Evolutionary conservation across 2,888 invertebrate genomes (phyloP).

Genomic region (Drosophila pullipes): DNA sequence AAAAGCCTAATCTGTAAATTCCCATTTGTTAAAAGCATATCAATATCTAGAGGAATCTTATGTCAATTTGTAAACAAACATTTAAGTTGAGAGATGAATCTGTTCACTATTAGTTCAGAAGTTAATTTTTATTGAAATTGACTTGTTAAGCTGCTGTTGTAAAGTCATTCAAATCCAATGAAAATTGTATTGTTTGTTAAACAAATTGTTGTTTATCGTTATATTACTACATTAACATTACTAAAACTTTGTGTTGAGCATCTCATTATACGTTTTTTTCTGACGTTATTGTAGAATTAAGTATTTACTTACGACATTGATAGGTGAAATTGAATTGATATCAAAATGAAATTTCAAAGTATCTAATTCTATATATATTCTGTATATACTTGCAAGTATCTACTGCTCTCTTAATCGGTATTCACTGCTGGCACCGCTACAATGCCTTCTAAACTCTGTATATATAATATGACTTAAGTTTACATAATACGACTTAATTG

Average conservation of each 20-base stretch:
- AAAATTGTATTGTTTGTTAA: background rate
- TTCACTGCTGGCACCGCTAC: conserved; percentile 15
- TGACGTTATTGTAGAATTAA: background rate
- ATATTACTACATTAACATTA: background rate
- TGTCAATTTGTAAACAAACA: background rate
- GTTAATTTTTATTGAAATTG: background rate
- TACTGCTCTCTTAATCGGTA: background rate
- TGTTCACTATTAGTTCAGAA: background rate
- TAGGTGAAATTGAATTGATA: background rate
- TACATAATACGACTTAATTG: conserved; percentile 30
- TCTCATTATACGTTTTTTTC: background rate
- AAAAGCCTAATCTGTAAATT: background rate
- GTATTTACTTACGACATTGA: conserved; percentile 4
- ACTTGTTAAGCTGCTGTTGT: background rate
- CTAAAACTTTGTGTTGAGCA: conserved; percentile 6
- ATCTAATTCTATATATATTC: background rate
- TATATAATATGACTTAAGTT: conserved; percentile 17
- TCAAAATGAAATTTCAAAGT: background rate
- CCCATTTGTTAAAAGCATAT: background rate
- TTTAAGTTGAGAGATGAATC: background rate
- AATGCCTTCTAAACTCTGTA: conserved; percentile 25
- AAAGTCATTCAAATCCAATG: background rate
- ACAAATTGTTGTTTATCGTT: background rate
- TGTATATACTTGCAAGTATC: background rate
- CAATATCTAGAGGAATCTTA: background rate